Evolutionary conservation across 1,140 invertebrate genomes (phyloP), one percentile per base, ranked within the genome.

Genomic region (Penaeus chinensis): DNA sequence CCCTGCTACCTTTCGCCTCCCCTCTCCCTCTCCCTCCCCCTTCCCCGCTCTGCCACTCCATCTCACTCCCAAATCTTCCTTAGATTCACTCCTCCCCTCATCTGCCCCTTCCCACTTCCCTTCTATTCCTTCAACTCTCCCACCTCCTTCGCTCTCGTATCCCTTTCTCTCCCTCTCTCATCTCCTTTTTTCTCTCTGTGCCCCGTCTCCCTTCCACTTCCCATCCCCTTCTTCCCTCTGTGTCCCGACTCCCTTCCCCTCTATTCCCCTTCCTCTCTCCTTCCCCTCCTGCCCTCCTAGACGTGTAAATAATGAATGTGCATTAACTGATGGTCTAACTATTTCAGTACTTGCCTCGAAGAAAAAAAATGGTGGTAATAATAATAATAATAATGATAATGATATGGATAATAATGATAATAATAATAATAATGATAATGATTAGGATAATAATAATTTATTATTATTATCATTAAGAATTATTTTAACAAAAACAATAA

Each of bases 231-330:
- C 61, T n/a, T 80, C 47, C 0, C 11, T 54, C 54, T 11, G 4
- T 82, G 18, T 77, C 27, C 32, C 60, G 27, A 3, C 24, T 27
- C 13, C 54, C 27, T 47, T 20, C 22, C 61, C 22, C 42, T 37
- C n/a, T 19, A 8, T 62, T 11, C 78, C 63, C 47, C n/a, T 61
- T 61, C 63, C 42, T 69, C 82, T n/a, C 65, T 83, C 65, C n/a
- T 37, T 84, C 82, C n/a, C 66, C 27, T 65, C 47, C 82, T 37
- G 5, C 20, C 19, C 63, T 18, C n/a, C 22, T 24, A 62, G 60
- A 7, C 37, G 37, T 42, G 37, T 42, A 42, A 42, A 5, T 42
- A 42, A 8, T 42, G 4, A 42, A 0, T 42, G 37, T 8, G 37
- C 37, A 42, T 42, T 7, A 42, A 42, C 37, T 42, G 37, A 7